Conservation (phyloP, 2,113 vertebrate genomes). For the Pelecanus crispus region DNA sequence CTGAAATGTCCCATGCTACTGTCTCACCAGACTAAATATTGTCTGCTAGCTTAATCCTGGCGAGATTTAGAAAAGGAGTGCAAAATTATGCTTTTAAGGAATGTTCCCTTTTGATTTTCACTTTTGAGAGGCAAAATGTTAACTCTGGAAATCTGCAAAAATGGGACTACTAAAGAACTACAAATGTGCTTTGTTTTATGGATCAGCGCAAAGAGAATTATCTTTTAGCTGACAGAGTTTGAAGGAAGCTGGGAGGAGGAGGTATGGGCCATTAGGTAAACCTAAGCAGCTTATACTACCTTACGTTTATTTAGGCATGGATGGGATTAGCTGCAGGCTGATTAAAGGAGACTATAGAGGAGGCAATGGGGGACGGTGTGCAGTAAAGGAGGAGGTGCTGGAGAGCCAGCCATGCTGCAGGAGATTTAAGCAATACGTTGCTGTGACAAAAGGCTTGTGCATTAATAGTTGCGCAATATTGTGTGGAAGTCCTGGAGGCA, state of each 20-base stretch:
- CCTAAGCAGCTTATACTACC: constrained; percentile 5
- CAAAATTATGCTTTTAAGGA: neutral
- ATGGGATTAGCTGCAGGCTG: neutral
- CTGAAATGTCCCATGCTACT: neutral
- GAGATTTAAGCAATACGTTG: neutral
- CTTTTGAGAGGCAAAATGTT: neutral
- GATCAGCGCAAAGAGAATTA: neutral
- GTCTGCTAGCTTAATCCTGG: neutral
- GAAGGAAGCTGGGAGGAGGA: neutral
- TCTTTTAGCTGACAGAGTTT: neutral
- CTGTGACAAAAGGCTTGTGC: neutral
- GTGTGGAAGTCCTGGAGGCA: neutral
- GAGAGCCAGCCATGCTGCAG: neutral
- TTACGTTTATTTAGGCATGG: neutral
- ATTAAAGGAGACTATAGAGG: neutral
- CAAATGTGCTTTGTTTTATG: neutral
- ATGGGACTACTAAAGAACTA: neutral
- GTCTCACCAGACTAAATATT: neutral
- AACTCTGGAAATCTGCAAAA: neutral
- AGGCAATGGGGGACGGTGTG: neutral
- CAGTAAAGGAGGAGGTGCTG: neutral
- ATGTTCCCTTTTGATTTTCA: neutral
- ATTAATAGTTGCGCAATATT: neutral
- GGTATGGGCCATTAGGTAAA: neutral
- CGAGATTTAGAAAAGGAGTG: neutral